Conservation (phyloP, 1,140 invertebrate genomes). For the Nephila pilipes region DNA sequence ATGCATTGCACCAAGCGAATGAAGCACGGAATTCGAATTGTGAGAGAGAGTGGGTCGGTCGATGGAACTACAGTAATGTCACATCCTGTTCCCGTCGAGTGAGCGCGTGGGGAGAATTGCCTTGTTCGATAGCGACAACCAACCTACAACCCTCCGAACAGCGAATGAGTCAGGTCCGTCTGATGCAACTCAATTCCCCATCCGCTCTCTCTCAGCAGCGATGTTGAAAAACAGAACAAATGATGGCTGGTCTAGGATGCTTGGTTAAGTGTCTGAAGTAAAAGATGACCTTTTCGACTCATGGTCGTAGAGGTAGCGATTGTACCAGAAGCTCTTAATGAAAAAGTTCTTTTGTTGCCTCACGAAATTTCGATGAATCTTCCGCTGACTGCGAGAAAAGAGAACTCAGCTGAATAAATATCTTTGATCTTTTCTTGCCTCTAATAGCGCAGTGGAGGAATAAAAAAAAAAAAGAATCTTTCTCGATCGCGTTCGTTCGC, state of each 20-base stretch:
- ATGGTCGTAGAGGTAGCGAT: constrained; percentile 20
- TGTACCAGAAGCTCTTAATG: not conserved
- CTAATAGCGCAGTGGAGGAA: not conserved
- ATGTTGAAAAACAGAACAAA: not conserved
- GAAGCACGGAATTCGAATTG: constrained; percentile 1
- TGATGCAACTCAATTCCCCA: constrained; percentile 8
- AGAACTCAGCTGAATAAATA: constrained; percentile 9
- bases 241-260: not conserved
- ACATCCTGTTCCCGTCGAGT: constrained; percentile 27
- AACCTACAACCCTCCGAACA: not conserved
- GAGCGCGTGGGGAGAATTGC: constrained; percentile 3
- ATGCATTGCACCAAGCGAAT: constrained; percentile 7
- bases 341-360: constrained; percentile 20
- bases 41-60: not conserved
- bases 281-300: constrained; percentile 28
- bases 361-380: not conserved
- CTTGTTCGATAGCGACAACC: constrained; percentile 22
- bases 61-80: not conserved
- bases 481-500: too few relatives aligned
- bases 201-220: not conserved
- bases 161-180: not conserved
- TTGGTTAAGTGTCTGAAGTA: not conserved
- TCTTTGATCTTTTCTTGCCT: not conserved
- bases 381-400: not conserved
- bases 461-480: not conserved